Conservation (phyloP, 2,888 invertebrate species). For the Nomada hirtipes region DNA sequence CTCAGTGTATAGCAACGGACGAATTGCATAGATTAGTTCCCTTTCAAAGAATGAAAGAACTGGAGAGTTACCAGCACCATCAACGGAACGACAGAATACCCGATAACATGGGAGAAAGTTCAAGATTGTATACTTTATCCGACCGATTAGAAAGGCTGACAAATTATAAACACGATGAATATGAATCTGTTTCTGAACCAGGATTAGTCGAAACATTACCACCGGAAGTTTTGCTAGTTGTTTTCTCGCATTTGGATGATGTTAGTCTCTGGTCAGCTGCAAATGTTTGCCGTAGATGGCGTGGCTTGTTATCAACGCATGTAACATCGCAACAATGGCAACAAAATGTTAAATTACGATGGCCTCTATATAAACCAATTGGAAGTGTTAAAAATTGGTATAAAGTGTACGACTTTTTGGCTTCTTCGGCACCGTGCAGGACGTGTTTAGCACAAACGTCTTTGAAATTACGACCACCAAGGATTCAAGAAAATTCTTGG, state of each 20-base stretch:
- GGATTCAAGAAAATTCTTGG: slow-evolving; percentile 91
- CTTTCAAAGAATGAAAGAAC: slow-evolving; percentile 63
- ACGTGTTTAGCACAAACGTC: slow-evolving; percentile 95
- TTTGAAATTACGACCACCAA: slow-evolving; percentile 87
- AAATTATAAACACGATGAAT: slow-evolving; percentile 83
- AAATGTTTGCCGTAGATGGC: slow-evolving; percentile 94
- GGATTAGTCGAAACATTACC: slow-evolving; percentile 90
- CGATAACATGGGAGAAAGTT: slow-evolving; percentile 81
- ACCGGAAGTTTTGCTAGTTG: slow-evolving; percentile 93
- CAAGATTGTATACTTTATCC: slow-evolving; percentile 86
- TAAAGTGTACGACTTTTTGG: slow-evolving; percentile 87
- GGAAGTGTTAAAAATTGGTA: slow-evolving; percentile 92
- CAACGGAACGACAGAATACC: slow-evolving; percentile 69
- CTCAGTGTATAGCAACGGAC: slow-evolving; percentile 68
- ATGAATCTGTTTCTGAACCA: slow-evolving; percentile 84
- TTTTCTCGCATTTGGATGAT: slow-evolving; percentile 96
- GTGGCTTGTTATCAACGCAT: slow-evolving; percentile 91
- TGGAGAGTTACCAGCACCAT: slow-evolving; percentile 57
- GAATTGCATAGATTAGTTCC: slow-evolving; percentile 66
- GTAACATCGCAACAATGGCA: slow-evolving; percentile 93
- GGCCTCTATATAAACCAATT: slow-evolving; percentile 94
- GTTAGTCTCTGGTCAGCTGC: slow-evolving; percentile 95
- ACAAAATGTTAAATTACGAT: slow-evolving; percentile 90
- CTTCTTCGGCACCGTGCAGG: slow-evolving; percentile 88
- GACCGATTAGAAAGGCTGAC: slow-evolving; percentile 87